Evolutionary conservation across 2,113 vertebrate genomes (phyloP).

Genomic region (Istiophorus platypterus): DNA sequence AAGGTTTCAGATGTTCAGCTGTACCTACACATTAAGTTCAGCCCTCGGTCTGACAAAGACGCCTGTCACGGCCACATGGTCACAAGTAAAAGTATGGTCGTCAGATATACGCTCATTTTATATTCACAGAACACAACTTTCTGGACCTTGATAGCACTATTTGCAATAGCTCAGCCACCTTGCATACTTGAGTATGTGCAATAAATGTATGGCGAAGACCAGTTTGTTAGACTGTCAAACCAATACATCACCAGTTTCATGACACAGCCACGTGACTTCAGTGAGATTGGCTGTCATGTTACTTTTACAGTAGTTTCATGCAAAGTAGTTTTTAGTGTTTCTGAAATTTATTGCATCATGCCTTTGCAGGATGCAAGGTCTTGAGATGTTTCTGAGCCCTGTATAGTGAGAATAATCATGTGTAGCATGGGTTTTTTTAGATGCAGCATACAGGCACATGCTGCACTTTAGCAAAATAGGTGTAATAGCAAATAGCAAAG

Average conservation of each 20-base stretch:
- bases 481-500: neutral
- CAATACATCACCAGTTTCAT: conserved; percentile 14
- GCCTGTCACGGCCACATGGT: conserved; percentile 10
- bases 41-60: conserved; percentile 17
- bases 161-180: conserved; percentile 5
- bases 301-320: neutral
- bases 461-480: neutral
- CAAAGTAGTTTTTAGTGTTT: neutral
- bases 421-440: neutral
- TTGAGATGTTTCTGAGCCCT: neutral
- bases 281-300: neutral
- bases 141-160: conserved; percentile 21
- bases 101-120: conserved; percentile 34
- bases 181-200: conserved; percentile 8
- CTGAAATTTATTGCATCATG: conserved; percentile 12
- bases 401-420: neutral
- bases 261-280: neutral
- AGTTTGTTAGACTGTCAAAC: conserved; percentile 59
- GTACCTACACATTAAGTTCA: conserved; percentile 61
- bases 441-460: neutral
- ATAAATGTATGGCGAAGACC: conserved; percentile 35
- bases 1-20: conserved; percentile 60
- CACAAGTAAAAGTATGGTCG: conserved; percentile 27
- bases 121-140: conserved; percentile 54
- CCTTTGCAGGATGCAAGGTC: neutral